Base-by-base conservation (phyloP, 2,113 vertebrate species). In the Balaeniceps rex region DNA sequence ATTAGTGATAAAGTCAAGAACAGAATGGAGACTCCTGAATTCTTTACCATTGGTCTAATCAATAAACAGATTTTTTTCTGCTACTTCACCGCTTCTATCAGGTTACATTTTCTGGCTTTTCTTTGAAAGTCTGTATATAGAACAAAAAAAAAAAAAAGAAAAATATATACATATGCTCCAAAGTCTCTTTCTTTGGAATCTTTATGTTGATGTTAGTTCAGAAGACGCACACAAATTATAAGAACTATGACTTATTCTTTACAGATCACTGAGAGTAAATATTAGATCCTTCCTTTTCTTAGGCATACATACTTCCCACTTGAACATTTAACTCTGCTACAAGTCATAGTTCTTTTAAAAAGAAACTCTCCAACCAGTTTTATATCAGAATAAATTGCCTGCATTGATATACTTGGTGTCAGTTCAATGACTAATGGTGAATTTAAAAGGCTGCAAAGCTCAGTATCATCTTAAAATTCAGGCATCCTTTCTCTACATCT, bases 361-460 rank as follows among this genome's bases (percentile, higher is more conserved):
- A 57, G 12, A 88, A 93, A 47, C 4, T 78, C 64, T 88, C 51
- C 57, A 93, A 52, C 26, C 47, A 69, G 44, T 78, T 88, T 88
- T 88, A 82, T 40, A 69, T 79, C 31, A 91, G 90, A 95, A 94
- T 89, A 88, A 90, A 81, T 93, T 88, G 68, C 64, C 76, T 93
- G 11, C 52, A 79, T 79, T 92, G 47, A 87, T 87, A 84, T 60
- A 87, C 40, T 60, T 81, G 40, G 72, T 84, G 91, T 68, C 92
- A 91, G 71, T 84, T 90, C 90, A 82, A 28, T 84, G 86, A 91
- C 61, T 96, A 96, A 97, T 93, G 91, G 36, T 82, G 81, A 95
- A 94, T 94, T 84, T 95, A 71, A 97, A 92, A 87, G 52, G 47
- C 63, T 87, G 54, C 44, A 54, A 44, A 89, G 21, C 76, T 94